Evolutionary conservation across 2,113 vertebrate species (phyloP), one percentile per base, ranked within the genome.

Genomic region (Rousettus leschenaultii): DNA sequence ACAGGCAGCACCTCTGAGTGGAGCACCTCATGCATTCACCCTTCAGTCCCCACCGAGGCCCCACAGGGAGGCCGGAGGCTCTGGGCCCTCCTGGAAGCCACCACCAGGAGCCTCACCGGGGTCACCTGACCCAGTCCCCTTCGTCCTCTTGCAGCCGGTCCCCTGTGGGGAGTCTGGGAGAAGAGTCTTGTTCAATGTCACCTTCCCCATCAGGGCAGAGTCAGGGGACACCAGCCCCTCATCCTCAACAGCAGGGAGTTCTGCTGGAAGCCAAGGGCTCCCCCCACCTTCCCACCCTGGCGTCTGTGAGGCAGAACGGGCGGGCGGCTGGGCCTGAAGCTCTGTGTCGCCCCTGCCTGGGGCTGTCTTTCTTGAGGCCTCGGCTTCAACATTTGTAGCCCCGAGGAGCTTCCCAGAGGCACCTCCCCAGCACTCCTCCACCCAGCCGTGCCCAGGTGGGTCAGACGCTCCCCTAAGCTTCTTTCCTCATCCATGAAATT

Each of bases 1-100:
- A 3, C 14, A 11, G 45, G 66, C 82, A 4, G 26, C 13, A 28
- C 0, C 33, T 19, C 51, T 51, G 51, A 51, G 51, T 16, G 51
- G 68, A 78, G 55, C 51, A 2, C 1, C 9, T 18, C 70, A 45
- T 15, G 19, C 15, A 0, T 84, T 83, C 93, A 75, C 24, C 35
- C 77, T 13, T 55, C 0, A 0, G 0, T n/a, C n/a, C 38, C 61
- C 30, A 22, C 4, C 0, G 3, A 68, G 45, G 28, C 26, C 55
- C 12, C 7, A 1, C 3, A 0, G 0, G 61, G 7, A 35, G 40
- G 26, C 2, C 0, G 0, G 9, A 15, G 59, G 40, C 24, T 45
- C n/a, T 2, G 0, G n/a, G 24, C 15, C n/a, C 26, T 59, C 30
- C 22, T 9, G 5, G 59, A n/a, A 53, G 77, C 45, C 2, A 0